These are phyloP conservation scores for Smittia sp. DNA, from an alignment of 2,888 invertebrate genomes.

Conservation along the genomic window DNA sequence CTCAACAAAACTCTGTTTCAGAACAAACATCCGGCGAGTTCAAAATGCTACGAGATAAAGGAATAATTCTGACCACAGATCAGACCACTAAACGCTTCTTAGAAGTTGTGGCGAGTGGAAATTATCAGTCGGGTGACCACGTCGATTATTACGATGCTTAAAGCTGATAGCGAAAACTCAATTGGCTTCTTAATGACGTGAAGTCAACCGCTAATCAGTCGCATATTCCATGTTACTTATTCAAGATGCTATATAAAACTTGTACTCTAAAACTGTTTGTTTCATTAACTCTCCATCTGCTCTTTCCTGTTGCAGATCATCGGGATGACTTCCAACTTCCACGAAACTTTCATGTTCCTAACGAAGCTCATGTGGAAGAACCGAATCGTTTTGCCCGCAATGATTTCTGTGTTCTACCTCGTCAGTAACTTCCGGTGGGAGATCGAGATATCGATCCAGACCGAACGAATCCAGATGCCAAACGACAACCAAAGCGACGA, in stretches of 20 bases:
- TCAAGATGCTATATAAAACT: no score
- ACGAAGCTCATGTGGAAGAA: slow-evolving; percentile 71
- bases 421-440: slow-evolving; percentile 66
- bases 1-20: slow-evolving; percentile 63
- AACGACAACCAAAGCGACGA: slow-evolving; percentile 4
- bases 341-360: slow-evolving; percentile 61
- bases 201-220: no score
- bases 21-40: slow-evolving; percentile 62
- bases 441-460: slow-evolving; percentile 64
- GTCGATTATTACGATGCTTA: slow-evolving; percentile 78
- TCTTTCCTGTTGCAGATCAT: neutral
- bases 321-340: slow-evolving; percentile 52
- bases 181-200: no score
- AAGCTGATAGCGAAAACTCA: no score
- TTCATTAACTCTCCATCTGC: no score
- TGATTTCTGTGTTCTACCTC: slow-evolving; percentile 65
- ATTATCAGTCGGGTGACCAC: slow-evolving; percentile 77
- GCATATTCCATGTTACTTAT: no score
- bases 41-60: slow-evolving; percentile 60
- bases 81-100: slow-evolving; percentile 74
- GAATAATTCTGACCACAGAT: slow-evolving; percentile 66
- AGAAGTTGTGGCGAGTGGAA: slow-evolving; percentile 63
- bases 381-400: slow-evolving; percentile 63
- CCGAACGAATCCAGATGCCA: slow-evolving; percentile 50
- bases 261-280: no score